Evolutionary conservation across 2,888 invertebrate genomes (phyloP), one percentile per base, ranked within the genome.

Genomic region (Cephalotes varians): DNA sequence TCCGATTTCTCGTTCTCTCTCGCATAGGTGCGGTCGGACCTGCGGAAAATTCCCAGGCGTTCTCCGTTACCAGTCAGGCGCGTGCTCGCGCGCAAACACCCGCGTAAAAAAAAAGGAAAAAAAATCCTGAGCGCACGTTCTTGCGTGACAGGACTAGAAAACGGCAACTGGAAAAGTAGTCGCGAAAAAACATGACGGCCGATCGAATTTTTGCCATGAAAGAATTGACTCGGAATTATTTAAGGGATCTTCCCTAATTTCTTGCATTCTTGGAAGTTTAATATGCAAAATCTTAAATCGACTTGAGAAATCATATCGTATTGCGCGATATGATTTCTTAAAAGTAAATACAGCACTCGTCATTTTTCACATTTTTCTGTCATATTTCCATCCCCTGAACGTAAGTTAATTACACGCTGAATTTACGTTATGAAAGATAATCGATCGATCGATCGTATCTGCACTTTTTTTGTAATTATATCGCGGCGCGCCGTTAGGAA

Each of bases 21-120:
- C 49, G 65, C 7, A 85, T 84, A 88, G 87, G 88, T 69, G 83
- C 80, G 72, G 86, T 83, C 87, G 71, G 65, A 82, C 74, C 80
- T 85, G 90, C 88, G 91, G 92, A 92, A 92, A 92, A 91, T 92
- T 92, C 90, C 92, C 88, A 89, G 81, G 85, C 87, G 85, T 84
- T 85, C 85, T 88, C 84, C 88, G 83, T 88, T 89, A 85, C 82
- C 84, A 82, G 82, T 74, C 79, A 62, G 47, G 72, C 64, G 73
- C 76, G 58, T 37, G 44, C 62, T 37, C 28, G 60, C 74, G 44
- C 49, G 56, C 67, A 54, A 74, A 82, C 83, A 67, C 69, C 67
- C 82, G 87, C 83, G 77, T 85, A 84, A 84, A 86, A 89, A 89
- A 85, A 74, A 60, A 25, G 10, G 21, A 2, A 0, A 34, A 85